phyloP scores from a whole-genome alignment of 2,888 invertebrate species.

The Chrysolina oricalcia region DNA sequence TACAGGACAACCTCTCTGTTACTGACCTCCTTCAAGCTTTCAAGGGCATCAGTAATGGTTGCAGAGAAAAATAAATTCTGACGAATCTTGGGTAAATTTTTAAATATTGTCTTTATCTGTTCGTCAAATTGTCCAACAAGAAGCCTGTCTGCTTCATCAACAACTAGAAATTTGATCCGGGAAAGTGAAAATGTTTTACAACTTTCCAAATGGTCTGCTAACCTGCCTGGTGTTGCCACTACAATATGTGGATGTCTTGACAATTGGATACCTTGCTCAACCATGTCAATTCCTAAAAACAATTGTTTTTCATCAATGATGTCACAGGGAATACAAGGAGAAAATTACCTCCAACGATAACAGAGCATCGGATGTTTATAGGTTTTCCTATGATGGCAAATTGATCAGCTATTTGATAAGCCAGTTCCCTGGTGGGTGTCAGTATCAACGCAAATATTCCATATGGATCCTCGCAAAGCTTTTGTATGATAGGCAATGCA shows the following conservation, averaged over 20 bases:
- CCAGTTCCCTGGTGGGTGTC: constrained; percentile 95
- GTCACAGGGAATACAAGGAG: too few species aligned
- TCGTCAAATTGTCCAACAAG: constrained; percentile 86
- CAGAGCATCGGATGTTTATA: constrained; percentile 86
- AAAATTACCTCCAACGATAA: constrained; percentile 84
- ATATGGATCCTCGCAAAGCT: constrained; percentile 93
- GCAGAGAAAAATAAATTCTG: constrained; percentile 96
- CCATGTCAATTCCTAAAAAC: constrained; percentile 87
- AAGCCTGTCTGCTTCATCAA: constrained; percentile 97
- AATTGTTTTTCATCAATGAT: neutral
- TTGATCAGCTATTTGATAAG: constrained; percentile 96
- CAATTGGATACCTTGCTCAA: constrained; percentile 89
- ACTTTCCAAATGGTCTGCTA: constrained; percentile 94
- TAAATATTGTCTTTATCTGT: constrained; percentile 87
- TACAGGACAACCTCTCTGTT: constrained; percentile 76
- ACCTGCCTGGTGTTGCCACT: constrained; percentile 95
- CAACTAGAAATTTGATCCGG: constrained; percentile 88
- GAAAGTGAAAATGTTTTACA: constrained; percentile 88
- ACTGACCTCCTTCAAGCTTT: constrained; percentile 78
- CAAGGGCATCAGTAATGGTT: constrained; percentile 90
- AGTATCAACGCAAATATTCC: constrained; percentile 96
- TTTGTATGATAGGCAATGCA: constrained; percentile 94
- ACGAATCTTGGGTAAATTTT: constrained; percentile 82
- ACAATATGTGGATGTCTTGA: constrained; percentile 93
- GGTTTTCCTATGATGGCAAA: constrained; percentile 93